These are phyloP conservation scores for Chondrilla cf. caribensis DNA, from an alignment of 37 sponge, comb jelly and placozoan genomes.

Conservation along the genomic window DNA sequence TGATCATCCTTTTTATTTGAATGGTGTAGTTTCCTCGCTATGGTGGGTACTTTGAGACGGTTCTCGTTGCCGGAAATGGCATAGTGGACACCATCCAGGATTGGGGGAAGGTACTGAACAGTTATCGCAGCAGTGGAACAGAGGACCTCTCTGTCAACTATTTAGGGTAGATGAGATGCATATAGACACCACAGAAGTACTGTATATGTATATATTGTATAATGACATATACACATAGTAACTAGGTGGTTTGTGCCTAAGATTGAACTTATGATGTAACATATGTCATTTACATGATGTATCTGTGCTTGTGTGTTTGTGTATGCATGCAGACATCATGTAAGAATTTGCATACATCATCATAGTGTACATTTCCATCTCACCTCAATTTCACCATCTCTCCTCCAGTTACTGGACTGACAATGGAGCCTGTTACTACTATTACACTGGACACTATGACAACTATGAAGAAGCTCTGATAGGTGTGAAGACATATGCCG, in stretches of 20 bases:
- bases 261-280: too few species aligned
- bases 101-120: constrained; percentile 47
- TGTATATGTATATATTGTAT: too few species aligned
- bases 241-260: too few species aligned
- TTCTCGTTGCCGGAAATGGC: constrained; percentile 54
- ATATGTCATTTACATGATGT: too few species aligned
- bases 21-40: too few species aligned
- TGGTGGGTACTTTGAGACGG: constrained; percentile 24
- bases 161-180: constrained; percentile 64
- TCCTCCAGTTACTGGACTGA: constrained; percentile 71
- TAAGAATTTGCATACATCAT: too few species aligned
- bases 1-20: not conserved
- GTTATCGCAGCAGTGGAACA: constrained; percentile 23
- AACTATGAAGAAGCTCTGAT: constrained; percentile 75
- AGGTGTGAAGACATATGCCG: constrained; percentile 59
- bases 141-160: constrained; percentile 73
- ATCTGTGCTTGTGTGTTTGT: not conserved
- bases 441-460: constrained; percentile 51
- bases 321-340: too few species aligned
- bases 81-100: constrained; percentile 43
- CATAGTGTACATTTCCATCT: too few species aligned
- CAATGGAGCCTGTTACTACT: constrained; percentile 83
- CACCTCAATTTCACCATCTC: too few species aligned
- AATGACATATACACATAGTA: too few species aligned
- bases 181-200: too few species aligned